Evolutionary conservation across 2,113 vertebrate genomes (phyloP).

Genomic region (Coreoperca whiteheadi): DNA sequence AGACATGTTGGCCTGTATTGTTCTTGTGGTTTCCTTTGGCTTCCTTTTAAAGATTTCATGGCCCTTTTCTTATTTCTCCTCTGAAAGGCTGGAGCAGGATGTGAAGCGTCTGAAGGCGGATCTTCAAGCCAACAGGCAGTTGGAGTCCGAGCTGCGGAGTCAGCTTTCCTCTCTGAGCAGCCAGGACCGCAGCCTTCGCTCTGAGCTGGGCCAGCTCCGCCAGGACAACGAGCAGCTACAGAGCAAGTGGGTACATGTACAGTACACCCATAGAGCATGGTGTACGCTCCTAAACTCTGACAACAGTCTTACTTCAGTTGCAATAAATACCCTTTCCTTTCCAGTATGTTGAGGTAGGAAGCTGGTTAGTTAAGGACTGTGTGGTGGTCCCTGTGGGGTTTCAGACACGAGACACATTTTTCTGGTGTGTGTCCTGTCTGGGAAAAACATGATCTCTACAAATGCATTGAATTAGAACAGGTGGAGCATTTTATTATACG

Average conservation of each 20-base stretch:
- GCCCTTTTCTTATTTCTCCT: background rate
- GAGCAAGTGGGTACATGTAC: conserved; percentile 88
- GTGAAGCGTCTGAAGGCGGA: conserved; percentile 99
- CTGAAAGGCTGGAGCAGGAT: conserved; percentile 95
- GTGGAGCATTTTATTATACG: background rate
- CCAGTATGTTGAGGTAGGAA: background rate
- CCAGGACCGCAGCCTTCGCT: conserved; percentile 92
- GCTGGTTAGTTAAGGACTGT: background rate
- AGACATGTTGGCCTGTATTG: background rate
- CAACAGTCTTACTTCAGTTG: background rate
- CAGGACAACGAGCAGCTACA: conserved; percentile 98
- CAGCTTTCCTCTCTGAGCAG: conserved; percentile 94
- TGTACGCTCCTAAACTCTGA: background rate
- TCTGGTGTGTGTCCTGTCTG: background rate
- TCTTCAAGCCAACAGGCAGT: conserved; percentile 95
- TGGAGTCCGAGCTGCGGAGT: conserved; percentile 96
- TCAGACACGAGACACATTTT: background rate
- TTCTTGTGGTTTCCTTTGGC: background rate
- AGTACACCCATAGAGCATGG: too few species aligned
- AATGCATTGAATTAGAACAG: background rate
- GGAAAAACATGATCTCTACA: background rate
- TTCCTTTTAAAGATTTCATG: background rate
- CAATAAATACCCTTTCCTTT: background rate
- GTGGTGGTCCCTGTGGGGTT: background rate
- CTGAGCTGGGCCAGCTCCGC: conserved; percentile 94